Evolutionary conservation across 2,888 invertebrate genomes (phyloP).

Genomic region (Himalopsyche tibetana): DNA sequence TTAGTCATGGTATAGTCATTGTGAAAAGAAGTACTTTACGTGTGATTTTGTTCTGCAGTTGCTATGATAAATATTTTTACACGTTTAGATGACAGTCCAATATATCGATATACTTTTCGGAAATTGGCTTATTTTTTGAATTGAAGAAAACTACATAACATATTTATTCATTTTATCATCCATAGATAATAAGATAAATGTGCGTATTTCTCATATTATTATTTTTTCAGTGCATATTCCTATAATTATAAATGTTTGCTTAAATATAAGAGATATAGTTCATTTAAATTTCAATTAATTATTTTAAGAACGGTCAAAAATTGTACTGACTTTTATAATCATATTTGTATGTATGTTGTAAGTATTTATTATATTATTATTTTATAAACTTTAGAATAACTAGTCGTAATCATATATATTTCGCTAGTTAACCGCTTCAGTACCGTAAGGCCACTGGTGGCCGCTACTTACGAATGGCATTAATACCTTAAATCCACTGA

Average conservation of each 20-base stretch:
- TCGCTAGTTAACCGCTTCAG: too few species aligned
- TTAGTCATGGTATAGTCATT: constrained; percentile 35
- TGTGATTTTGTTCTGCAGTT: not conserved
- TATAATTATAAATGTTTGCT: too few species aligned
- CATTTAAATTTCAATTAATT: not conserved
- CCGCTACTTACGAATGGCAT: too few species aligned
- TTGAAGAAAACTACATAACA: too few species aligned
- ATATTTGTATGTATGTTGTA: not conserved
- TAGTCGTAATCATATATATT: constrained; percentile 14
- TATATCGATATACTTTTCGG: constrained; percentile 26
- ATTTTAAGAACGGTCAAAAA: not conserved
- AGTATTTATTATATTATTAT: constrained; percentile 2
- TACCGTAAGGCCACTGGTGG: too few species aligned
- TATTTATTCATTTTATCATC: too few species aligned
- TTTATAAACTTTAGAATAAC: not conserved
- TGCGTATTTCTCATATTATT: too few species aligned
- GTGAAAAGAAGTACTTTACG: not conserved
- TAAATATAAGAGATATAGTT: too few species aligned
- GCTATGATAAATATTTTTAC: not conserved
- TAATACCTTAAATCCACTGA: too few species aligned
- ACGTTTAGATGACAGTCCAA: constrained; percentile 32
- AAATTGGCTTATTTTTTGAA: not conserved
- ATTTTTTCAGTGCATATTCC: too few species aligned
- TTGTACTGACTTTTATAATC: constrained; percentile 22
- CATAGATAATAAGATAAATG: too few species aligned